phyloP scores from a whole-genome alignment of 2,113 vertebrate species.

The Phylloscopus trochiloides region DNA sequence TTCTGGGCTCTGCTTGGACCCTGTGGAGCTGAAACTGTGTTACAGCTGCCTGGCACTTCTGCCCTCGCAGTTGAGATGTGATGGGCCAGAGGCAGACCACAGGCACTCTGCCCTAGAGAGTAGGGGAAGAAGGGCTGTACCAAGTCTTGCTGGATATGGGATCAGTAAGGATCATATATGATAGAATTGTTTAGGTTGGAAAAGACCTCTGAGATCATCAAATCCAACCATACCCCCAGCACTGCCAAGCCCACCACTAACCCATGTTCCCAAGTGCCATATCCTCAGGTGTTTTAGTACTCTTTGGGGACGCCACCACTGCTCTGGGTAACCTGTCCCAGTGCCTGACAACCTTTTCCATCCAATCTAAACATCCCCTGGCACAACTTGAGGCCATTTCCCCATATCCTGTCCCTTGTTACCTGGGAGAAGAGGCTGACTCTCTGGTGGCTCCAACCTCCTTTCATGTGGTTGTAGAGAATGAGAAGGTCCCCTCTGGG shows the following conservation, averaged over 20 bases:
- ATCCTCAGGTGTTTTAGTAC: not conserved
- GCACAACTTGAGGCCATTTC: not conserved
- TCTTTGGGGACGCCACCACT: not conserved
- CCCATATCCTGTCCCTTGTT: not conserved
- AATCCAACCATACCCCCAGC: not conserved
- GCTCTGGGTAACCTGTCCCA: not conserved
- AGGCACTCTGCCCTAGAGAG: not conserved
- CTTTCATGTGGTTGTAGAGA: not conserved
- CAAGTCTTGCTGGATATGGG: not conserved
- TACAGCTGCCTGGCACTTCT: not conserved
- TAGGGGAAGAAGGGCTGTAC: fast-evolving
- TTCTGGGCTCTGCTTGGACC: not conserved
- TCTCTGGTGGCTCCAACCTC: not conserved
- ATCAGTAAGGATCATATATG: not conserved
- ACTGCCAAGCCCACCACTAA: not conserved
- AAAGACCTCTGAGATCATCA: not conserved
- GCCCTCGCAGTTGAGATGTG: fast-evolving
- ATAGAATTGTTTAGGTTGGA: not conserved
- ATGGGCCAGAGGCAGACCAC: not conserved
- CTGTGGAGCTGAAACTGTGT: not conserved
- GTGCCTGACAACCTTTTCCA: not conserved
- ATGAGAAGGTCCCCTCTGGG: not conserved
- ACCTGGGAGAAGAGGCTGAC: not conserved
- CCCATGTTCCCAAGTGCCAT: not conserved
- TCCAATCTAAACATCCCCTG: not conserved